Evolutionary conservation across 2,797 vertebrate genomes (phyloP).

Genomic region (Nannoperca australis): DNA sequence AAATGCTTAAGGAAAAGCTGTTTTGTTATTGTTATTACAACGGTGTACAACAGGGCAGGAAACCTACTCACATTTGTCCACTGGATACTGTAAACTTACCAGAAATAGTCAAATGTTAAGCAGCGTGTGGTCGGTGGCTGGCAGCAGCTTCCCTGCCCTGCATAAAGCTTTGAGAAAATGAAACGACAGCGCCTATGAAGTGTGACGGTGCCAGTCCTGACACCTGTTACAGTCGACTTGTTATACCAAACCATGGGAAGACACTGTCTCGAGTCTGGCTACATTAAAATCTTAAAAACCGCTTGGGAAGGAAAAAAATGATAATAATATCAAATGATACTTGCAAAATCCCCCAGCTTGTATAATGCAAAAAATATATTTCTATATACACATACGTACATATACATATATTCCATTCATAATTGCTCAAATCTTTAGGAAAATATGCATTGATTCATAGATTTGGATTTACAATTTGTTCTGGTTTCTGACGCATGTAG

Average conservation of each 20-base stretch:
- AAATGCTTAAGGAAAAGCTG: constrained; percentile 62
- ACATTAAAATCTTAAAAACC: constrained; percentile 83
- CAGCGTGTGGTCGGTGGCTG: constrained; percentile 14
- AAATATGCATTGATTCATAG: constrained; percentile 87
- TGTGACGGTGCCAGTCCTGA: constrained; percentile 61
- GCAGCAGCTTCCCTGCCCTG: constrained; percentile 55
- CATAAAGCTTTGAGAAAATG: constrained; percentile 75
- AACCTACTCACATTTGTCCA: constrained; percentile 10
- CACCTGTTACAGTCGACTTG: constrained; percentile 71
- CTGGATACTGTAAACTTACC: constrained; percentile 36
- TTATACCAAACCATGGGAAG: constrained; percentile 82
- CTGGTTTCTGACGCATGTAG: constrained; percentile 82
- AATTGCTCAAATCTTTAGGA: constrained; percentile 87
- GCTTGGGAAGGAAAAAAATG: constrained; percentile 67
- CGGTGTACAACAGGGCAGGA: constrained; percentile 60
- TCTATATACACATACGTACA: constrained; percentile 88
- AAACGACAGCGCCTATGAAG: constrained; percentile 70
- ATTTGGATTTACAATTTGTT: constrained; percentile 87
- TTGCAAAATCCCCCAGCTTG: constrained; percentile 83
- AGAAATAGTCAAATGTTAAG: constrained; percentile 31
- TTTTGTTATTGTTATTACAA: constrained; percentile 51
- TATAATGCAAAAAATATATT: constrained; percentile 89
- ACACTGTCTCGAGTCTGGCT: constrained; percentile 81
- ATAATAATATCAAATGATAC: constrained; percentile 82
- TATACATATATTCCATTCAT: constrained; percentile 87